Evolutionary conservation across 2,888 invertebrate genomes (phyloP).

Genomic region (Brenthis daphne): DNA sequence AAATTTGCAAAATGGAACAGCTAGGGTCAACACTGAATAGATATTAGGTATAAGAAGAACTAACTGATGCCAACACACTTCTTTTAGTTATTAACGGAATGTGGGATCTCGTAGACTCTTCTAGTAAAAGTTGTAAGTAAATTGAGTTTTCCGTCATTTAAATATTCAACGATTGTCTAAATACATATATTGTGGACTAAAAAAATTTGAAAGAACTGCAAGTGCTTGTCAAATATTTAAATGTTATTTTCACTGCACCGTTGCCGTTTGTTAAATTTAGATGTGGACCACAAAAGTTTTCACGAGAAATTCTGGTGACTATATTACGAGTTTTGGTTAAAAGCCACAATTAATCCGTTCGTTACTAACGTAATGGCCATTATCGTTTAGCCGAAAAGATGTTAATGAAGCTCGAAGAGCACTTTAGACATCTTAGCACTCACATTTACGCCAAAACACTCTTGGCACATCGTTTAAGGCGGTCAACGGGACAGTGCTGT

Average conservation of each 20-base stretch:
- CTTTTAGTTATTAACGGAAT: neutral
- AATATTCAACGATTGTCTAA: no score
- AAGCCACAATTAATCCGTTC: conserved; percentile 24
- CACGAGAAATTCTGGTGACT: neutral
- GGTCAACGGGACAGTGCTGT: conserved; percentile 38
- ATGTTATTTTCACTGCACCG: neutral
- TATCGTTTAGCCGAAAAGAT: conserved; percentile 29
- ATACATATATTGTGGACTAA: no score
- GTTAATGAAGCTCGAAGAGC: conserved; percentile 32
- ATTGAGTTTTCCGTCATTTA: no score
- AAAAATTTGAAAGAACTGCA: neutral
- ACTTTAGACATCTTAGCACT: conserved; percentile 31
- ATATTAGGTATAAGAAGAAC: neutral
- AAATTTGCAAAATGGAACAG: conserved; percentile 30
- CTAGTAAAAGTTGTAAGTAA: no score
- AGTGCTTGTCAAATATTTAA: neutral
- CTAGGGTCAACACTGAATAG: conserved; percentile 17
- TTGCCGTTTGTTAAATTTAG: neutral
- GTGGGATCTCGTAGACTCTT: neutral
- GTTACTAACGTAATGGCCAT: conserved; percentile 23
- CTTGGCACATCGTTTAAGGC: conserved; percentile 37
- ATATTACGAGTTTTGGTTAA: conserved; percentile 13
- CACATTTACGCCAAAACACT: conserved; percentile 35
- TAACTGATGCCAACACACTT: neutral
- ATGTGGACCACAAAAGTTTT: neutral